Percentiles rank a stretch among this genome's conserved stretches.
Evolutionary conservation across 2,888 invertebrate species (phyloP).

Genomic region (Leptopilina syphax): DNA sequence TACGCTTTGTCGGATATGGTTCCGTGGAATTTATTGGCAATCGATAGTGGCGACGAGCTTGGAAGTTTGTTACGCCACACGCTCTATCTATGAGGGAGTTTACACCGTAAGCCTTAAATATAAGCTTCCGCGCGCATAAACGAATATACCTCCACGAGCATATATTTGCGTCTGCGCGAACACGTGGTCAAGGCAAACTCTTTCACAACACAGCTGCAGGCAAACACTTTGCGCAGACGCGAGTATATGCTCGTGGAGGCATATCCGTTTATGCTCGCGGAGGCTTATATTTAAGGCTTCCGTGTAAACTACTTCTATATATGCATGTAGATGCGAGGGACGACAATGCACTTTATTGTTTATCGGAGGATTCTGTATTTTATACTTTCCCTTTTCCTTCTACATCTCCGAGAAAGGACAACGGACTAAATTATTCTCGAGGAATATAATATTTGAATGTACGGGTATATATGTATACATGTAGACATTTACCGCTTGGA

Average conservation of each 20-base stretch:
- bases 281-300: too few species aligned
- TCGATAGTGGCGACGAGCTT: conserved; percentile 57
- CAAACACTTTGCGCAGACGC: too few species aligned
- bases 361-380: conserved; percentile 14
- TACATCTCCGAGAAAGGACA: neutral
- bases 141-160: too few species aligned
- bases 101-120: too few species aligned
- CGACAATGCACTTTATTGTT: conserved; percentile 24
- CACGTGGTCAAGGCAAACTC: too few species aligned
- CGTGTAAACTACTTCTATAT: too few species aligned
- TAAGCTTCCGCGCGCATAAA: too few species aligned
- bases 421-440: neutral
- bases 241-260: too few species aligned
- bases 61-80: conserved; percentile 10
- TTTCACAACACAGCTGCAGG: too few species aligned
- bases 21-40: conserved; percentile 69
- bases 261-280: too few species aligned
- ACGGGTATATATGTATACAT: neutral
- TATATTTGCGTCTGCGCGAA: too few species aligned
- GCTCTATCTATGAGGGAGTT: too few species aligned
- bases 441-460: neutral
- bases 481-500: neutral
- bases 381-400: conserved; percentile 16
- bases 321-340: neutral
- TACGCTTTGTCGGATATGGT: conserved; percentile 64